phyloP scores from a whole-genome alignment of 2,797 vertebrate species.

The Craterocephalus amniculus region DNA sequence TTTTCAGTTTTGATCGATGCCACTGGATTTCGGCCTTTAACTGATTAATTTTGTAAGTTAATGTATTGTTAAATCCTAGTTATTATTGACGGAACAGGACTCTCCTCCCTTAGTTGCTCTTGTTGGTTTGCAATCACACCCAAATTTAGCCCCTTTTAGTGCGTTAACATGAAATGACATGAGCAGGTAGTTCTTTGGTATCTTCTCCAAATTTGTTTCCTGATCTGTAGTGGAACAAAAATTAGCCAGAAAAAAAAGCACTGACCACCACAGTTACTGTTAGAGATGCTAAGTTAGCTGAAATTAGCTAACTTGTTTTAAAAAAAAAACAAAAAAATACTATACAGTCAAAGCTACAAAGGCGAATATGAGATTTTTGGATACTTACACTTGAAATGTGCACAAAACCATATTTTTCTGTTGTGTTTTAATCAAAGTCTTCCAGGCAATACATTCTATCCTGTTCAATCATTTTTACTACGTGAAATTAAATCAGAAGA shows the following conservation, averaged over 20 bases:
- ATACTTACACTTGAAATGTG: neutral
- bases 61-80: neutral
- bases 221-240: neutral
- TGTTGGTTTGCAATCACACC: neutral
- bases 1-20: neutral
- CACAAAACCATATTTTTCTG: neutral
- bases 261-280: neutral
- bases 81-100: neutral
- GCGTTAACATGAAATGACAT: neutral
- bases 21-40: neutral
- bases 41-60: neutral
- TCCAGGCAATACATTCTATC: constrained; percentile 19
- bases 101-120: neutral
- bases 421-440: constrained; percentile 43
- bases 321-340: neutral
- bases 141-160: neutral
- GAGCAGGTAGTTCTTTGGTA: neutral
- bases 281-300: neutral
- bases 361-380: neutral
- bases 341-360: neutral
- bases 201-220: neutral
- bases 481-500: neutral
- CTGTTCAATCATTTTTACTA: neutral
- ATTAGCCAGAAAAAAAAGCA: neutral
- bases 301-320: neutral